Evolutionary conservation across 2,888 invertebrate species (phyloP), one percentile per base, ranked within the genome.

Genomic region (Pammene aurita): DNA sequence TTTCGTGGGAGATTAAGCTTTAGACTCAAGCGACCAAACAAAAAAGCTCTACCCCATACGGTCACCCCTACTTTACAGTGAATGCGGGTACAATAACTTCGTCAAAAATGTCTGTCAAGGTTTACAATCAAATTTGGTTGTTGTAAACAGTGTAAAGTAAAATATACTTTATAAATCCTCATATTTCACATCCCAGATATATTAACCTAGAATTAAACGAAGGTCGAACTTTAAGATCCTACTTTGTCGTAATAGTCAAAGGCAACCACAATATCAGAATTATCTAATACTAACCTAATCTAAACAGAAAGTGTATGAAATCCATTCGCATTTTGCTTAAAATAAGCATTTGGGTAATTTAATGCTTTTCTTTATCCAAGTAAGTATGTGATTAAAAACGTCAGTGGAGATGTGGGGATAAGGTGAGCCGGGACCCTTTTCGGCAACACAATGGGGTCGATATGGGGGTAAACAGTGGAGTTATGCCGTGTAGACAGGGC

Each of bases 131-230:
- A 76, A 78, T 77, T 74, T 74, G 72, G 74, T 76, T 66, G 74
- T 72, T 73, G 70, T 74, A 76, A 76, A 81, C 76, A 75, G 80
- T 77, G 76, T 76, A n/a, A n/a, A n/a, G 79, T 78, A 79, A n/a
- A n/a, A n/a, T n/a, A 76, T 76, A 82, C 80, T 80, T 80, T 81
- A 78, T 77, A 84, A 88, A 86, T 81, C 81, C 82, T 78, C 76
- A 80, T 75, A 87, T 80, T 82, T 87, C 79, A 87, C 85, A 88
- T 90, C 78, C 81, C 77, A 80, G 79, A 83, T 80, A 84, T 87
- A 88, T 91, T 90, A 90, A 88, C 89, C 89, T 80, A 90, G 83
- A 89, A 90, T 82, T 67, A 81, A 82, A 75, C 79, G 81, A 84
- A 87, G 87, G 86, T 79, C 84, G 77, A 74, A 77, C 72, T 79